Evolutionary conservation across 2,113 vertebrate species (phyloP).

Genomic region (Hippolais icterina): DNA sequence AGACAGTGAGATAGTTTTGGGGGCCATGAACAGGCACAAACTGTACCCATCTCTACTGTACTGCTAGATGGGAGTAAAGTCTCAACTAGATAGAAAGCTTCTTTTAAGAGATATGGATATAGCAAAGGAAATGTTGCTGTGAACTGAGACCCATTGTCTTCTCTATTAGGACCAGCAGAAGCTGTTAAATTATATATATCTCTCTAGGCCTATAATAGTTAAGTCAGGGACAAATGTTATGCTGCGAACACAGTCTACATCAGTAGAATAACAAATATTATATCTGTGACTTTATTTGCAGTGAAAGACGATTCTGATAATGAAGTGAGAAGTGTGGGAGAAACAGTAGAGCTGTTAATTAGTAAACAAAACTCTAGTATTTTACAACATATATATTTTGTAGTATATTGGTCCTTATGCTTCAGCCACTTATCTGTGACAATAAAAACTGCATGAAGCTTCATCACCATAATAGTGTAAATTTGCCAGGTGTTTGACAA

Average conservation of each 20-base stretch:
- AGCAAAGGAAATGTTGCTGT: background rate
- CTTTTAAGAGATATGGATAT: background rate
- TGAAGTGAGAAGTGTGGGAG: background rate
- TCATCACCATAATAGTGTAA: background rate
- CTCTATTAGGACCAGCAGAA: background rate
- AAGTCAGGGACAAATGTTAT: background rate
- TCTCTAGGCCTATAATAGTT: background rate
- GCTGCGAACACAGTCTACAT: background rate
- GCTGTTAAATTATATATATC: background rate
- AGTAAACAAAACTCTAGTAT: background rate
- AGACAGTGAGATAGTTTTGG: background rate
- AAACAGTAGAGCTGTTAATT: background rate
- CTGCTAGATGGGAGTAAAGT: background rate
- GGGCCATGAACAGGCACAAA: background rate
- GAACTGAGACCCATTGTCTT: background rate
- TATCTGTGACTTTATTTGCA: background rate
- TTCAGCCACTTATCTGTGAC: background rate
- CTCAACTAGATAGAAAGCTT: background rate
- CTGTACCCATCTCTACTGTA: background rate
- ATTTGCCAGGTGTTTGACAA: background rate
- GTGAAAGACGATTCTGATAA: background rate
- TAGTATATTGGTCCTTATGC: background rate
- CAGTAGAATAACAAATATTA: background rate
- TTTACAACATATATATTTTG: background rate
- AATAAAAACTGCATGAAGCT: background rate